Base-by-base conservation (phyloP, 2,797 vertebrate species). In the Melanotaenia nigrans region DNA sequence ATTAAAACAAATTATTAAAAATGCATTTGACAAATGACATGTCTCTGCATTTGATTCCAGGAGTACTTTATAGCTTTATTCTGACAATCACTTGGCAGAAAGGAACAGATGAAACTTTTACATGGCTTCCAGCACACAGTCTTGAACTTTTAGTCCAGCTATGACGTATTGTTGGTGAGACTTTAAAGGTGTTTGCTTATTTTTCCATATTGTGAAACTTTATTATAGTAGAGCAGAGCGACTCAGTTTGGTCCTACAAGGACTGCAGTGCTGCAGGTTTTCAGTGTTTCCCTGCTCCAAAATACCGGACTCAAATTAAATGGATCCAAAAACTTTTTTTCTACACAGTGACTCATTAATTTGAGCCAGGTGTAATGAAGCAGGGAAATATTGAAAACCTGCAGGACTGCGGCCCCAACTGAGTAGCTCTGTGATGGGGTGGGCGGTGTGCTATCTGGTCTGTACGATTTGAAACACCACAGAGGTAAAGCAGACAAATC, bases 151-250 rank as follows among this genome's bases (percentile, higher is more conserved):
- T 1, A 68, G 84, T 87, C 82, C 83, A 82, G 82, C 65, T 82
- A 70, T 73, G 82, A 83, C 16, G 57, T 75, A 68, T 42, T 49
- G 32, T 40, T 64, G 38, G 73, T 85, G 88, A 68, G 77, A 85
- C 85, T 86, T 85, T 49, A 65, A 58, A 79, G 68, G 63, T 82
- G 68, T 81, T 79, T 82, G 79, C 68, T 84, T 85, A 83, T 89
- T 92, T 92, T 93, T 92, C 89, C 92, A 92, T 91, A 92, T 93
- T 92, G 92, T 92, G 90, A 93, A 92, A 92, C 86, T 88, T 78
- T 92, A 77, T 77, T 75, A 75, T 77, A 77, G 35, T 66, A 85
- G 75, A 85, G 77, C 38, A 40, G 38, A 14, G 38, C 38, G 12
- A 14, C 38, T 40, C 13, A 14, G 38, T 40, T 40, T 14, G 38